A percentile compares a stretch with the other conserved stretches of the same genome.
Conservation (phyloP, 1,140 invertebrate genomes). For the Fopius arisanus region DNA sequence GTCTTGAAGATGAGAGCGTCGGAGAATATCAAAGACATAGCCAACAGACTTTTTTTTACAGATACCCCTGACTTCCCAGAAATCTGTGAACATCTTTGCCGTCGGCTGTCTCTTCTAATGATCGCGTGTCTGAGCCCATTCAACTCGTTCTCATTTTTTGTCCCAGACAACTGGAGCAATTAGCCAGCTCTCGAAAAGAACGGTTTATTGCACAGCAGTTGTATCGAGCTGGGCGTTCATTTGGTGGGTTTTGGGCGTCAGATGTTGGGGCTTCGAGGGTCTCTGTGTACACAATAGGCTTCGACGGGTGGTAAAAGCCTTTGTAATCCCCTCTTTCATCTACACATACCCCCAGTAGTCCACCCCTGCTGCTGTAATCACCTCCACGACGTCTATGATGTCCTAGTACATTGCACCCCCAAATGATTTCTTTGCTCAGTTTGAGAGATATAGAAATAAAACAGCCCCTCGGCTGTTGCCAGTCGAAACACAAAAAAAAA, state of each 20-base stretch:
- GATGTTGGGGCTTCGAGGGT: background rate
- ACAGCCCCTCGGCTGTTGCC: slow-evolving; percentile 5
- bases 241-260: background rate
- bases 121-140: background rate
- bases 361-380: slow-evolving; percentile 32
- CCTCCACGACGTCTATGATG: slow-evolving; percentile 37
- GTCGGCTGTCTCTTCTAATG: background rate
- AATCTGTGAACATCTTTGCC: background rate
- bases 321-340: slow-evolving; percentile 8
- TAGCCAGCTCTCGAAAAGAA: background rate
- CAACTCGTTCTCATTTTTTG: background rate
- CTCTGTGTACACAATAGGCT: slow-evolving; percentile 33
- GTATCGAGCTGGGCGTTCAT: background rate
- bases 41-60: background rate
- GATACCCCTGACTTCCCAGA: background rate
- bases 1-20: background rate
- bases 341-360: slow-evolving; percentile 24
- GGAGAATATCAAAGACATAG: background rate
- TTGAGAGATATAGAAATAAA: background rate
- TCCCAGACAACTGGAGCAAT: background rate
- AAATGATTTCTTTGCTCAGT: slow-evolving; percentile 34
- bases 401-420: slow-evolving; percentile 48
- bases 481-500: background rate
- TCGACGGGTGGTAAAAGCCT: background rate
- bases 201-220: too few relatives aligned